phyloP scores from a whole-genome alignment of 1,140 invertebrate genomes.

The Spodoptera frugiperda region DNA sequence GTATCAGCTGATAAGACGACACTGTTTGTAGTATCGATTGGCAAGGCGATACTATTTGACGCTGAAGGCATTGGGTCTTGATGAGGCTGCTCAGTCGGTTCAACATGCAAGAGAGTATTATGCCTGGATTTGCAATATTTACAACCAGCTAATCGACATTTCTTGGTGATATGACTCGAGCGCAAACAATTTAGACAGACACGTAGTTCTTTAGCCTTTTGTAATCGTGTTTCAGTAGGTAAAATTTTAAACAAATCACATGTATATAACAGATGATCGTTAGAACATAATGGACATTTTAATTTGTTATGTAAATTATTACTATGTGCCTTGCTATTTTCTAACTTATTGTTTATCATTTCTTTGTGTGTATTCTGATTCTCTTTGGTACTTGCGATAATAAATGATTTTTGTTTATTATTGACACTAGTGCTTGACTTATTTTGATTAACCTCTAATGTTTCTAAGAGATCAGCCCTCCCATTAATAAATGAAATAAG shows the following conservation, averaged over 20 bases:
- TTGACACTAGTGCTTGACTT: neutral
- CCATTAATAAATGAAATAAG: slow-evolving; percentile 14
- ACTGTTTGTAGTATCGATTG: slow-evolving; percentile 11
- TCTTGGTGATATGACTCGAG: slow-evolving; percentile 1
- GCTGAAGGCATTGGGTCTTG: slow-evolving; percentile 19
- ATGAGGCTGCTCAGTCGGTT: slow-evolving; percentile 10
- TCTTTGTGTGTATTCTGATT: slow-evolving; percentile 4
- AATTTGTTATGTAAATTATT: slow-evolving; percentile 1
- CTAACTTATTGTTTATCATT: neutral
- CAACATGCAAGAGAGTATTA: slow-evolving; percentile 14
- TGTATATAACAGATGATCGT: slow-evolving; percentile 14
- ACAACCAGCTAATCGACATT: slow-evolving; percentile 5
- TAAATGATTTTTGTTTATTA: slow-evolving; percentile 23
- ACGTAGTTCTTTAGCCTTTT: slow-evolving; percentile 16
- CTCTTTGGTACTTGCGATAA: slow-evolving; percentile 8
- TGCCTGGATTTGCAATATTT: slow-evolving; percentile 14
- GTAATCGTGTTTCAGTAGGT: slow-evolving; percentile 7
- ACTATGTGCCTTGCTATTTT: neutral
- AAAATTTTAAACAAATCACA: slow-evolving; percentile 21
- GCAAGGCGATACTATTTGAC: slow-evolving; percentile 12
- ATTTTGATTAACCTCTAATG: slow-evolving; percentile 18
- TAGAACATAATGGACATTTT: slow-evolving; percentile 18
- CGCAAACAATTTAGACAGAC: slow-evolving; percentile 23
- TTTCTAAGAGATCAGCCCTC: slow-evolving; percentile 9
- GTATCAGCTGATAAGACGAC: slow-evolving; percentile 13